Conservation (phyloP, 2,888 invertebrate species). For the Orgyia antiqua region DNA sequence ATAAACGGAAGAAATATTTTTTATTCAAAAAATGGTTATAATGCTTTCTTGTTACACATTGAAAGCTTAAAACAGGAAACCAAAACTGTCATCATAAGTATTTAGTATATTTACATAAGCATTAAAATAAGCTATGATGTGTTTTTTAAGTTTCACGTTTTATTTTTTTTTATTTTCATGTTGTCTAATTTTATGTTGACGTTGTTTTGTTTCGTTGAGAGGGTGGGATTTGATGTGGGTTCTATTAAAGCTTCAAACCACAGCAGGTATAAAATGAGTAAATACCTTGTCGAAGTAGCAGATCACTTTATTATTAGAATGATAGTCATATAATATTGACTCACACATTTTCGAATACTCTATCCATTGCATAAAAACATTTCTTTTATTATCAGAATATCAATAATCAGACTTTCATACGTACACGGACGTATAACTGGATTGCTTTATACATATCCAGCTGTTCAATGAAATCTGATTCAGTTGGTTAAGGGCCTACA, state of each 20-base stretch:
- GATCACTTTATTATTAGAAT: too few relatives aligned
- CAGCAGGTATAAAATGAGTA: slow-evolving; percentile 35
- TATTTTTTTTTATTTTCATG: slow-evolving; percentile 26
- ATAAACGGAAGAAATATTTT: slow-evolving; percentile 54
- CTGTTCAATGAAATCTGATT: slow-evolving; percentile 68
- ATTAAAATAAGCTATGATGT: slow-evolving; percentile 16
- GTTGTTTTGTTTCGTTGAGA: slow-evolving; percentile 18
- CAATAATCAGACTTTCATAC: too few relatives aligned
- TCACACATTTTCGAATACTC: too few relatives aligned
- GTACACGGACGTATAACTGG: too few relatives aligned
- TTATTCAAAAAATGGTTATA: slow-evolving; percentile 29
- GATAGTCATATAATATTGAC: too few relatives aligned
- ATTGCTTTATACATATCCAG: slow-evolving; percentile 43
- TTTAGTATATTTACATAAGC: slow-evolving; percentile 17
- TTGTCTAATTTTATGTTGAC: slow-evolving; percentile 27
- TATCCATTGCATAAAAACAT: too few relatives aligned
- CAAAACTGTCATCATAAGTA: slow-evolving; percentile 27
- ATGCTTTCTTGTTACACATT: slow-evolving; percentile 38
- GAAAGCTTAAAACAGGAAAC: slow-evolving; percentile 29
- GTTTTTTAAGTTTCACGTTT: slow-evolving; percentile 8
- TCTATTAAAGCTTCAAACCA: slow-evolving; percentile 23
- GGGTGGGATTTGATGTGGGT: slow-evolving; percentile 19
- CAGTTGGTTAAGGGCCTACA: too few relatives aligned
- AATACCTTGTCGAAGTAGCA: too few relatives aligned
- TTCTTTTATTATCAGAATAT: too few relatives aligned